These are phyloP conservation scores for Drosophila pruinosa DNA, from an alignment of 1,140 invertebrate genomes.

Conservation along the genomic window DNA sequence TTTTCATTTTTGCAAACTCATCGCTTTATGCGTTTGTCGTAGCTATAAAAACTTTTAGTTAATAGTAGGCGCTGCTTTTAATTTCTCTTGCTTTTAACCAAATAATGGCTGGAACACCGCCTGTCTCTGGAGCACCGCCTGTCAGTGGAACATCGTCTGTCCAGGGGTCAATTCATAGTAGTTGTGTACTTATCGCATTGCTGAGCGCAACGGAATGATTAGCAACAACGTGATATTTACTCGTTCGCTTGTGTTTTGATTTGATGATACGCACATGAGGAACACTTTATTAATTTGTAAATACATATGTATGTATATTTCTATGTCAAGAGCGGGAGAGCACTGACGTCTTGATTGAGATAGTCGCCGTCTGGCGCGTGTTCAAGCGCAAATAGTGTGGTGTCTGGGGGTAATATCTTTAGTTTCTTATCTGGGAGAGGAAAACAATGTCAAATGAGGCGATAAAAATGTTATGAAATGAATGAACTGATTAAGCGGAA, in stretches of 20 bases:
- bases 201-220: slow-evolving; percentile 1
- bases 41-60: background rate
- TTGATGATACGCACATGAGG: slow-evolving; percentile 6
- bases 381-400: slow-evolving; percentile 10
- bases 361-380: slow-evolving; percentile 5
- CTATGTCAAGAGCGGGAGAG: background rate
- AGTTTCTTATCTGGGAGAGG: background rate
- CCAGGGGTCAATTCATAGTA: slow-evolving; percentile 5
- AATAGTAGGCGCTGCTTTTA: background rate
- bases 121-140: background rate
- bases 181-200: background rate
- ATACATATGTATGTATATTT: background rate
- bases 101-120: background rate
- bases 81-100: background rate
- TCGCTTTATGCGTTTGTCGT: background rate
- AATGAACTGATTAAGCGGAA: background rate
- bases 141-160: background rate
- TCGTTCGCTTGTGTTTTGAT: background rate
- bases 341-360: background rate
- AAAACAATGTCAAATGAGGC: background rate
- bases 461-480: background rate
- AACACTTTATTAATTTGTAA: slow-evolving; percentile 8
- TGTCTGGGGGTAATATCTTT: background rate
- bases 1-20: slow-evolving; percentile 8
- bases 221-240: slow-evolving; percentile 18